Percentiles rank a stretch among this genome's conserved stretches.
phyloP scores from a whole-genome alignment of 2,797 vertebrate genomes.

The Sitta carolinensis region DNA sequence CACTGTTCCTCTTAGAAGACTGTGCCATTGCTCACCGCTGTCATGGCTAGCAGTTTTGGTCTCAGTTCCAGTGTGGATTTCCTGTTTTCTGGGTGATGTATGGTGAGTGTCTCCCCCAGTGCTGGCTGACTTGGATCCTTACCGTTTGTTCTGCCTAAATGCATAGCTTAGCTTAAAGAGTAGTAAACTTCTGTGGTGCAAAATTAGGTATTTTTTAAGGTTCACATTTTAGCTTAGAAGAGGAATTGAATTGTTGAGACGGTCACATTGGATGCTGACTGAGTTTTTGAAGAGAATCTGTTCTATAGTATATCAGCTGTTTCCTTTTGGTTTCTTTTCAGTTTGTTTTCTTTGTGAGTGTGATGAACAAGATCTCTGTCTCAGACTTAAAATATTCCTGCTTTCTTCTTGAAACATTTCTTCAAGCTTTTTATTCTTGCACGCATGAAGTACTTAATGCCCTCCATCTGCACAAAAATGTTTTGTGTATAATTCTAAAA shows the following conservation, averaged over 20 bases:
- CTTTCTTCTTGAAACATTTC: slow-evolving; percentile 45
- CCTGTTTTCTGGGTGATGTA: background rate
- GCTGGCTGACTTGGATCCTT: background rate
- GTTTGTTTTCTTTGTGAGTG: slow-evolving; percentile 1
- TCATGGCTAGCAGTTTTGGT: background rate
- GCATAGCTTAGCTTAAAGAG: background rate
- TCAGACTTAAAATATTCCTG: slow-evolving; percentile 1
- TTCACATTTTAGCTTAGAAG: background rate
- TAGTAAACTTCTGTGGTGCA: background rate
- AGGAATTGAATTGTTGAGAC: background rate
- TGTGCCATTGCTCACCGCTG: background rate
- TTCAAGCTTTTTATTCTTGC: slow-evolving; percentile 28
- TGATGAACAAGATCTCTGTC: background rate
- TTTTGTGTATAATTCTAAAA: slow-evolving; percentile 48
- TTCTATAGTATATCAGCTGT: background rate
- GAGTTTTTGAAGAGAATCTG: background rate
- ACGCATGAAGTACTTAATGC: slow-evolving; percentile 59
- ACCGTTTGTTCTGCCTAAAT: background rate
- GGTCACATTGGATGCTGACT: slow-evolving; percentile 4
- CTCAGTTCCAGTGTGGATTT: background rate
- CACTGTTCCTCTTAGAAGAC: background rate
- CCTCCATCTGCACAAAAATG: slow-evolving; percentile 57
- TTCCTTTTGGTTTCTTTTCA: slow-evolving; percentile 17
- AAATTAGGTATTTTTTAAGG: background rate
- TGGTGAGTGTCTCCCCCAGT: background rate